Evolutionary conservation across 2,113 vertebrate genomes (phyloP).

Genomic region (Toxotes jaculatrix): DNA sequence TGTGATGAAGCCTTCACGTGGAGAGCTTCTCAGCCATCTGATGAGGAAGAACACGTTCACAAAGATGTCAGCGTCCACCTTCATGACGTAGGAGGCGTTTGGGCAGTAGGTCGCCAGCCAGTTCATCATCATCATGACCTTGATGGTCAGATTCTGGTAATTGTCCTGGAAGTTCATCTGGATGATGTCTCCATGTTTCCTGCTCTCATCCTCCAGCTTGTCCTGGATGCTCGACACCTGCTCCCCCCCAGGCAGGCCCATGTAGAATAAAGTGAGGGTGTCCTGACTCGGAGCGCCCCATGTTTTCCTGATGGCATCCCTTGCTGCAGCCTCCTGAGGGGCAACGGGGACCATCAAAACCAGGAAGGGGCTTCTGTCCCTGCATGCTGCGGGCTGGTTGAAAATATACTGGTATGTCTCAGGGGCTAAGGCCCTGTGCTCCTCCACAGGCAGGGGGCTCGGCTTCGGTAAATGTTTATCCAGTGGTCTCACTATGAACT

Average conservation of each 20-base stretch:
- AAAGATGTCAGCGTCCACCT: slow-evolving; percentile 87
- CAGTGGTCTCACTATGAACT: slow-evolving; percentile 1
- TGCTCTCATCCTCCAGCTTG: slow-evolving; percentile 76
- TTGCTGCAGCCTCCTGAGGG: slow-evolving; percentile 21
- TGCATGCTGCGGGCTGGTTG: slow-evolving; percentile 77
- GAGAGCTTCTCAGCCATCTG: slow-evolving; percentile 33
- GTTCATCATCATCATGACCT: slow-evolving; percentile 89
- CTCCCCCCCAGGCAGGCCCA: slow-evolving; percentile 62
- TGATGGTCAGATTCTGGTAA: slow-evolving; percentile 87
- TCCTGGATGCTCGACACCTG: not conserved
- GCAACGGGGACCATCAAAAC: slow-evolving; percentile 81
- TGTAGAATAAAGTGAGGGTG: slow-evolving; percentile 79
- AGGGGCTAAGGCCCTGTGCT: slow-evolving; percentile 66
- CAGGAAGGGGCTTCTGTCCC: slow-evolving; percentile 75
- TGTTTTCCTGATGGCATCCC: slow-evolving; percentile 81
- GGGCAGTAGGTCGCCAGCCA: slow-evolving; percentile 86
- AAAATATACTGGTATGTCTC: slow-evolving; percentile 79
- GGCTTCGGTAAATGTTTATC: not conserved
- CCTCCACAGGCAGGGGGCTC: slow-evolving; percentile 11
- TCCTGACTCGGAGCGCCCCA: slow-evolving; percentile 73
- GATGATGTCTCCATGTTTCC: slow-evolving; percentile 79
- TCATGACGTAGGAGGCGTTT: slow-evolving; percentile 81
- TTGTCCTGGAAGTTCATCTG: slow-evolving; percentile 88
- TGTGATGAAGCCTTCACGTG: slow-evolving; percentile 52
- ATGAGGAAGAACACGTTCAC: slow-evolving; percentile 81